Evolutionary conservation across 2,888 invertebrate species (phyloP).

Genomic region (Geophilus truncorum): DNA sequence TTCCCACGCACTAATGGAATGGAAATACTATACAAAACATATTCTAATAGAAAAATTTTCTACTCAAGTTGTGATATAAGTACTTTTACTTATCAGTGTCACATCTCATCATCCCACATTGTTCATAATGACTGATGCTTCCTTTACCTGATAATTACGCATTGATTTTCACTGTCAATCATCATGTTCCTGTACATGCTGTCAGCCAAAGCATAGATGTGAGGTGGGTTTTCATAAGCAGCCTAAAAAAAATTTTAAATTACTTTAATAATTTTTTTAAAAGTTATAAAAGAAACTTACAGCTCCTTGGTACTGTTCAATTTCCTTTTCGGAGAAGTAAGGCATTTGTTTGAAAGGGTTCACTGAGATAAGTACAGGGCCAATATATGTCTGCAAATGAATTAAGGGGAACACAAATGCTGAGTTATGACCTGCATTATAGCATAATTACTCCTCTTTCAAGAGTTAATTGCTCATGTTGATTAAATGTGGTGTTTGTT

Average conservation of each 20-base stretch:
- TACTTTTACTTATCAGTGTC: too few species aligned
- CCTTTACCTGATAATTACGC: conserved; percentile 62
- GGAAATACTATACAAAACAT: too few species aligned
- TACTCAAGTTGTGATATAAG: too few species aligned
- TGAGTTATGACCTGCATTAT: too few species aligned
- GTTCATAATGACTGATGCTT: too few species aligned
- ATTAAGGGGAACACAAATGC: conserved; percentile 37
- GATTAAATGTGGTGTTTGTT: too few species aligned
- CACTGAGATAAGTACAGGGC: conserved; percentile 60
- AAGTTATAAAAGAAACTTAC: too few species aligned
- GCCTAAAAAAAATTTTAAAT: conserved; percentile 51
- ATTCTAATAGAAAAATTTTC: too few species aligned
- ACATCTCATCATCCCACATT: too few species aligned
- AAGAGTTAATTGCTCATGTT: too few species aligned
- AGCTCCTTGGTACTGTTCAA: conserved; percentile 57
- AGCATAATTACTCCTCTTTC: too few species aligned
- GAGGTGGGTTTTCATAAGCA: conserved; percentile 65
- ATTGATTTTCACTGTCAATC: conserved; percentile 64
- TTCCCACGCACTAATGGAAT: too few species aligned
- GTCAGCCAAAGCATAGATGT: conserved; percentile 63
- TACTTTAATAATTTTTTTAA: neutral
- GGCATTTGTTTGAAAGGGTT: conserved; percentile 61
- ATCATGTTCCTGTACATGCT: conserved; percentile 68
- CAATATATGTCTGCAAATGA: conserved; percentile 57
- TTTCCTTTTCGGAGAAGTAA: conserved; percentile 61